Percentiles rank a stretch among this genome's conserved stretches.
phyloP scores from a whole-genome alignment of 2,888 invertebrate genomes.

The Rhagophthalmus giganteus region DNA sequence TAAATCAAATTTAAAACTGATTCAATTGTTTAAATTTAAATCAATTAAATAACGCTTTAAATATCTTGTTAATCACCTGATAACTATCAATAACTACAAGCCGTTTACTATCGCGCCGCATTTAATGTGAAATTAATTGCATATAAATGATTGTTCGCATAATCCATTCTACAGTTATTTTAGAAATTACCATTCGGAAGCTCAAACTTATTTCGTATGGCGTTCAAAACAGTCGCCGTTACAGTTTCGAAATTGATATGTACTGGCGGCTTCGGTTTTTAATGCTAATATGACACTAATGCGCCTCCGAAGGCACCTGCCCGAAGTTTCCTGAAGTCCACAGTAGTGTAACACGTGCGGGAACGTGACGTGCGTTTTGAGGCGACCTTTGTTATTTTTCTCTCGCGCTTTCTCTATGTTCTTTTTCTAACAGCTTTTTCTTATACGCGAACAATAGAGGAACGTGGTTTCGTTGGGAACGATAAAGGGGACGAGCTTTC shows the following conservation, averaged over 20 bases:
- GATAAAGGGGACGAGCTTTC: slow-evolving; percentile 15
- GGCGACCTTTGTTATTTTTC: slow-evolving; percentile 17
- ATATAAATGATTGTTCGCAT: no score
- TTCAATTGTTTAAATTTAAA: no score
- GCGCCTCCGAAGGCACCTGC: slow-evolving; percentile 33
- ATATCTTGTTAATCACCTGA: no score
- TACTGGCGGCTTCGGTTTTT: slow-evolving; percentile 20
- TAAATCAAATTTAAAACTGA: no score
- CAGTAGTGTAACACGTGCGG: slow-evolving; percentile 21
- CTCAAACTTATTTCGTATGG: no score
- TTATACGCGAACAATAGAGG: slow-evolving; percentile 16
- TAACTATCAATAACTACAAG: no score
- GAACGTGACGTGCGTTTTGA: slow-evolving; percentile 31
- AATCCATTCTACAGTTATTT: no score
- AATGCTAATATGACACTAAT: slow-evolving; percentile 36
- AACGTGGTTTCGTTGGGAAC: slow-evolving; percentile 15
- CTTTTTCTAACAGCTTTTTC: slow-evolving; percentile 16
- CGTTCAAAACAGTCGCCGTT: no score
- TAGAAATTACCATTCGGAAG: no score
- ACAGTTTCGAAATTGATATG: not conserved
- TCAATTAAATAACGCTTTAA: no score
- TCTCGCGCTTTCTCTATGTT: slow-evolving; percentile 19
- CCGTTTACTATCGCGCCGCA: no score
- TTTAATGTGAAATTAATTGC: no score
- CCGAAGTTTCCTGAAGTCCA: slow-evolving; percentile 26